A percentile compares a stretch with the other conserved stretches of the same genome.
phyloP scores from a whole-genome alignment of 2,888 invertebrate species.

The Sepioteuthis lessoniana region DNA sequence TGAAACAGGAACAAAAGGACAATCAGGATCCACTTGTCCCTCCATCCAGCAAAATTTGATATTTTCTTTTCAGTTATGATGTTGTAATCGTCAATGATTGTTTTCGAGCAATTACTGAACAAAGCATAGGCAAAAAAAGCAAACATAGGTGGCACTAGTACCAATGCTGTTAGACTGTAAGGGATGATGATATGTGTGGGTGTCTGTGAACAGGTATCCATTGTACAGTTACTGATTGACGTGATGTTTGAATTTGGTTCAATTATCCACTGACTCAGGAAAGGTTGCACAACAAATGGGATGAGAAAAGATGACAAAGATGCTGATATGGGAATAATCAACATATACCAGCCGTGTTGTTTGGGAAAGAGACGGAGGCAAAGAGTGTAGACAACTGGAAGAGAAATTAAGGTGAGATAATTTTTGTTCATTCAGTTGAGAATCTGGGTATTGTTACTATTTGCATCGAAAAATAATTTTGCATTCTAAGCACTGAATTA shows the following conservation, averaged over 20 bases:
- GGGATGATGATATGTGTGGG: background rate
- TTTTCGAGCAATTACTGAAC: background rate
- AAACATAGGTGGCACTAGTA: constrained; percentile 10
- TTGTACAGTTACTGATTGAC: background rate
- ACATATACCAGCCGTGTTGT: constrained; percentile 47
- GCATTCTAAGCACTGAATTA: too few relatives aligned
- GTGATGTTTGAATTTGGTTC: background rate
- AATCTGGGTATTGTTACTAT: background rate
- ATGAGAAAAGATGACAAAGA: constrained; percentile 51
- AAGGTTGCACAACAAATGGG: constrained; percentile 53
- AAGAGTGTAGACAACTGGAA: constrained; percentile 12
- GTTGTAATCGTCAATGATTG: background rate
- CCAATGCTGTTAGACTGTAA: background rate
- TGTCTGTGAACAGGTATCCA: background rate
- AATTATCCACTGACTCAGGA: constrained; percentile 47
- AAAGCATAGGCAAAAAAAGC: background rate
- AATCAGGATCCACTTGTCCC: background rate
- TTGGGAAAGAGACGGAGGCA: constrained; percentile 3
- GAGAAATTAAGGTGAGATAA: background rate
- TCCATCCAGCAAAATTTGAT: background rate
- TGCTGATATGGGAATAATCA: constrained; percentile 51
- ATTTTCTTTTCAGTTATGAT: background rate
- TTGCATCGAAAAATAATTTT: too few relatives aligned
- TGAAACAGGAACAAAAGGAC: constrained; percentile 51
- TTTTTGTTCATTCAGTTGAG: background rate